These are phyloP conservation scores for Entelurus aequoreus DNA, from an alignment of 2,113 vertebrate genomes.

Conservation along the genomic window DNA sequence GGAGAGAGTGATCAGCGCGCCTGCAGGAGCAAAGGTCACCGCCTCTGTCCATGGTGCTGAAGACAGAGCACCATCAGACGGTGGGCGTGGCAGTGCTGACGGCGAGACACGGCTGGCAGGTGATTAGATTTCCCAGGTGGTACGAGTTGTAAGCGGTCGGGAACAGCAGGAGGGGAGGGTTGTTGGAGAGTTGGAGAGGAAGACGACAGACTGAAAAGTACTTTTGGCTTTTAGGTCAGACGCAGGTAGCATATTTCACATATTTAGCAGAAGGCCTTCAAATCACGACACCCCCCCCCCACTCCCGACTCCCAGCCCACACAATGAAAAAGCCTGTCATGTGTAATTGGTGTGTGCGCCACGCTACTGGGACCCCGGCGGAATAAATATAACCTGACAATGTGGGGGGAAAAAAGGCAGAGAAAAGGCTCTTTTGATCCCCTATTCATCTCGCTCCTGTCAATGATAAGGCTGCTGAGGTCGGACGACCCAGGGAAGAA, in stretches of 20 bases:
- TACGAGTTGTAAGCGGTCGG: too few species aligned
- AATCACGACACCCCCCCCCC: conserved; percentile 8
- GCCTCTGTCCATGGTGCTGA: too few species aligned
- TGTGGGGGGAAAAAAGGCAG: conserved; percentile 32
- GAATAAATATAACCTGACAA: conserved; percentile 65
- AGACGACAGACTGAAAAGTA: too few species aligned
- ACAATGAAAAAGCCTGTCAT: conserved; percentile 47
- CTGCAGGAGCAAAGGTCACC: too few species aligned
- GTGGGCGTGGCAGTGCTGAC: too few species aligned
- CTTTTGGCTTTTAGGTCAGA: neutral
- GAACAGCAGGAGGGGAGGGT: too few species aligned
- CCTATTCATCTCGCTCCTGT: conserved; percentile 63
- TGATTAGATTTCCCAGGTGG: too few species aligned
- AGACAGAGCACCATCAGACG: too few species aligned
- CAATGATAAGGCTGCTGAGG: conserved; percentile 52
- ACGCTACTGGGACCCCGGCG: conserved; percentile 36
- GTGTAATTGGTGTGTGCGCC: conserved; percentile 57
- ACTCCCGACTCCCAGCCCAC: conserved; percentile 21
- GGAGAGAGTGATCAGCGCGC: too few species aligned
- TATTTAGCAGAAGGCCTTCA: conserved; percentile 27
- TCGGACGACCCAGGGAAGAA: conserved; percentile 46
- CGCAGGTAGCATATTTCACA: conserved; percentile 18
- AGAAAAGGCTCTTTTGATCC: conserved; percentile 66
- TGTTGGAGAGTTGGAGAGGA: too few species aligned
- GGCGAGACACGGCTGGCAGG: too few species aligned